Evolutionary conservation across 2,888 invertebrate species (phyloP).

Genomic region (Ypsolopha scabrella): DNA sequence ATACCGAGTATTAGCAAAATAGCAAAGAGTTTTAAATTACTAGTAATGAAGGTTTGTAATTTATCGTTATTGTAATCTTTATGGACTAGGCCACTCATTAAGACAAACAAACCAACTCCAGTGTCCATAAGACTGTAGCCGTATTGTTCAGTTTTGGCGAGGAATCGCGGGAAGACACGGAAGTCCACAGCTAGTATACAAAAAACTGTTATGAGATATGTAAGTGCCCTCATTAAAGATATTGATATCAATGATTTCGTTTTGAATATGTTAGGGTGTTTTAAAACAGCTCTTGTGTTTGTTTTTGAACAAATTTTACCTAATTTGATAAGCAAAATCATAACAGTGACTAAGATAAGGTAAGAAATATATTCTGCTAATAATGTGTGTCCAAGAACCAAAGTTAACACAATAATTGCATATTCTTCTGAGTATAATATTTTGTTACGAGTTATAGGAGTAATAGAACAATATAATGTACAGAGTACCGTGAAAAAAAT

Average conservation of each 20-base stretch:
- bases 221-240: constrained; percentile 77
- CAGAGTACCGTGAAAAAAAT: constrained; percentile 51
- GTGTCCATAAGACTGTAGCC: constrained; percentile 96
- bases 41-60: constrained; percentile 24
- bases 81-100: constrained; percentile 83
- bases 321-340: background rate
- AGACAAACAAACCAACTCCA: constrained; percentile 91
- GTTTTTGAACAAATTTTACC: background rate
- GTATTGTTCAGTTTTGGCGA: constrained; percentile 88
- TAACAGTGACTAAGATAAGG: constrained; percentile 21
- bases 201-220: constrained; percentile 79
- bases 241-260: constrained; percentile 50
- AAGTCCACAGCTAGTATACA: constrained; percentile 97
- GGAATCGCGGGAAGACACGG: constrained; percentile 82
- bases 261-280: constrained; percentile 19
- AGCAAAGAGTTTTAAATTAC: constrained; percentile 28
- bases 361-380: constrained; percentile 37
- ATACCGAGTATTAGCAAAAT: constrained; percentile 71
- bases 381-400: constrained; percentile 69
- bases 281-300: constrained; percentile 13
- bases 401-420: constrained; percentile 62
- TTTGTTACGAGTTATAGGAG: constrained; percentile 13
- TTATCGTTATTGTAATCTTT: constrained; percentile 33
- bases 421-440: constrained; percentile 65
- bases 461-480: constrained; percentile 30